phyloP scores from a whole-genome alignment of 1,140 invertebrate species.

The fruit fly (Drosophila melanogaster) region Release_6_plus_ISO1_MT NT_033779.5:16031001-16031500 shows the following conservation, averaged over 20 bases:
- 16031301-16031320: conserved; percentile 37
- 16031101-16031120: conserved; percentile 16
- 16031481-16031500: conserved; percentile 78
- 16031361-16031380: conserved; percentile 69
- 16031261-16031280: conserved; percentile 80
- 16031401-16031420: conserved; percentile 59
- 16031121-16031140: conserved; percentile 67
- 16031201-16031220: conserved; percentile 12
- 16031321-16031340: neutral
- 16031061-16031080: conserved; percentile 66
- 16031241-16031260: conserved; percentile 83
- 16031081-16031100: conserved; percentile 40
- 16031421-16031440: conserved; percentile 20
- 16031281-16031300: conserved; percentile 58
- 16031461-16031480: conserved; percentile 58
- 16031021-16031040: conserved; percentile 81
- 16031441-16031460: conserved; percentile 2
- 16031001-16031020: conserved; percentile 68
- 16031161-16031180: conserved; percentile 18
- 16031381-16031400: conserved; percentile 56
- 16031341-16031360: conserved; percentile 33
- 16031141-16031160: conserved; percentile 75
- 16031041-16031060: conserved; percentile 83
- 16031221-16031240: conserved; percentile 77
- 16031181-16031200: conserved; percentile 1